These are phyloP conservation scores for Zosterops japonicus DNA, from an alignment of 2,113 vertebrate genomes.

Conservation along the genomic window DNA sequence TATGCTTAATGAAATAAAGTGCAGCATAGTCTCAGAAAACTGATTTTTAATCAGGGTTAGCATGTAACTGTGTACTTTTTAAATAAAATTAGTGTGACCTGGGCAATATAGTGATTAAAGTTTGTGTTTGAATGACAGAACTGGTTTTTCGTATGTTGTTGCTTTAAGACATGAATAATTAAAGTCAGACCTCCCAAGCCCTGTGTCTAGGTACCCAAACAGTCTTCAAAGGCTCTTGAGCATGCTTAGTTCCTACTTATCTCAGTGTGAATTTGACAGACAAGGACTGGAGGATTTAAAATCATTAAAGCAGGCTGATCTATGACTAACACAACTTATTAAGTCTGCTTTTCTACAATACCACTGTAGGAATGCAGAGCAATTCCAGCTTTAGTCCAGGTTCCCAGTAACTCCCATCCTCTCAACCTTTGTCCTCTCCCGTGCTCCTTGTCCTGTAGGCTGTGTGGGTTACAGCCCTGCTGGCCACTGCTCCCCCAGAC, in stretches of 20 bases:
- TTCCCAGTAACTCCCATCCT: not conserved
- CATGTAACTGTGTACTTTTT: not conserved
- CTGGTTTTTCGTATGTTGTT: not conserved
- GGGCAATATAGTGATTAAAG: not conserved
- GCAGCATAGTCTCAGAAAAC: not conserved
- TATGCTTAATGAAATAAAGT: not conserved
- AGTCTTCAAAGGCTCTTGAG: not conserved
- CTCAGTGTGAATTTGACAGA: conserved; percentile 26
- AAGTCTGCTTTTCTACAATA: not conserved
- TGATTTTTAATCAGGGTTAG: not conserved
- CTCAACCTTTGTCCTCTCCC: not conserved
- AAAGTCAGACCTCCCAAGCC: not conserved
- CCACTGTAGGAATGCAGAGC: not conserved
- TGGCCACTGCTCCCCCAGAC: not conserved
- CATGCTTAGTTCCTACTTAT: not conserved
- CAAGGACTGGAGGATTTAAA: conserved; percentile 5
- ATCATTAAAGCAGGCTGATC: not conserved
- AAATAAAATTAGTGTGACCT: not conserved
- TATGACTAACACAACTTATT: not conserved
- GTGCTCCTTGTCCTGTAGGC: not conserved
- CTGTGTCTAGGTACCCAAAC: not conserved
- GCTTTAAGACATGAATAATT: not conserved
- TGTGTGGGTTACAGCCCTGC: not conserved
- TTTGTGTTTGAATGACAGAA: not conserved
- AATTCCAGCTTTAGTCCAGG: not conserved